Evolutionary conservation across 2,797 vertebrate species (phyloP), one percentile per base, ranked within the genome.

Genomic region (Hydrophis major): DNA sequence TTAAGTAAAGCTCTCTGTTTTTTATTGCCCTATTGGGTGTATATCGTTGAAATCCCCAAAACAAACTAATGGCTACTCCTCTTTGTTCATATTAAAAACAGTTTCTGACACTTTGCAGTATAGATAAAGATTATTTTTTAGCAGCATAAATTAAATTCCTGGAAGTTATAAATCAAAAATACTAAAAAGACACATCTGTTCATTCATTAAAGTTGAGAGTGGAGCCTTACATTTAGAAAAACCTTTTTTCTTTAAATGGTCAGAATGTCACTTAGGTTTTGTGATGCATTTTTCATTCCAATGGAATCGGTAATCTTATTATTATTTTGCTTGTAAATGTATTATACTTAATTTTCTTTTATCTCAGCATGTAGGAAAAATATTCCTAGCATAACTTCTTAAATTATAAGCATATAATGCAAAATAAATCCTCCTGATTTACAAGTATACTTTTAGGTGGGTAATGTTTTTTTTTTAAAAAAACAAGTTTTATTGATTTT

Each of bases 201-300:
- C 89, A 92, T 78, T 95, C 92, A 53, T 32, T 91, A 53, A 94
- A 96, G 61, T 89, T 94, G 93, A 90, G 95, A 63, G 14, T 1
- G 66, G 90, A 88, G 95, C 92, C 95, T 95, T 97, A 92, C 83
- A 95, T 78, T 92, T 66, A 94, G 95, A 92, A 96, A 96, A 95
- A 91, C 86, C 74, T 56, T 87, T 55, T 50, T 50, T 50, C 18
- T 74, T 74, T 37, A 7, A 74, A 69, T 74, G 32, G 37, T 74
- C 4, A 74, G 27, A 14, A 74, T 74, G 55, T 88, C 63, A 89
- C 7, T 47, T 47, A 50, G 18, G 20, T 4, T 89, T 28, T 60
- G 12, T n/a, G 53, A 92, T 27, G 47, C 6, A 47, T 89, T 88
- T 55, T 88, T 89, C 59, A 83, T 8, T 12, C 42, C 28, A 6